Conservation (phyloP, 2,888 invertebrate genomes). For the Pterobdella sp. region DNA sequence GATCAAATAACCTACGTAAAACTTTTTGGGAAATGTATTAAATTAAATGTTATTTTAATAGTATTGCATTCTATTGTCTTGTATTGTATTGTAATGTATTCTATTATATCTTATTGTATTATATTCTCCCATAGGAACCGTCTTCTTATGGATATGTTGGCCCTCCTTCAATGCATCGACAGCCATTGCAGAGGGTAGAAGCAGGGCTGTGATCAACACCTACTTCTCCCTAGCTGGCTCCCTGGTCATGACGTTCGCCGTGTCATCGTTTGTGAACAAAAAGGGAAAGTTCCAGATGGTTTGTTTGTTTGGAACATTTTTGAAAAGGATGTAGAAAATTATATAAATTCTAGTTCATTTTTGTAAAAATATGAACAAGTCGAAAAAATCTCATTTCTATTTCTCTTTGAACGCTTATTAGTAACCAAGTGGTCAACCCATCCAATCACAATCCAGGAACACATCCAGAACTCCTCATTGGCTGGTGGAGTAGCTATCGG, state of each 20-base stretch:
- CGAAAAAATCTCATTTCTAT: too few species aligned
- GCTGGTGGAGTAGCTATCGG: constrained; percentile 92
- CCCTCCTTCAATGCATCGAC: constrained; percentile 85
- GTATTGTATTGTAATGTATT: too few species aligned
- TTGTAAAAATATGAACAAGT: too few species aligned
- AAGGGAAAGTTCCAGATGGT: constrained; percentile 49
- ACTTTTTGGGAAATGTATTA: too few species aligned
- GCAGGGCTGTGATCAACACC: constrained; percentile 84
- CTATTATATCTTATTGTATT: neutral
- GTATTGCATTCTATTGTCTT: too few species aligned
- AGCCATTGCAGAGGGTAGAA: constrained; percentile 64
- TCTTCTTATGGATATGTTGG: constrained; percentile 94
- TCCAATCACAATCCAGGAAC: constrained; percentile 24
- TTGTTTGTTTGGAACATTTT: constrained; percentile 23
- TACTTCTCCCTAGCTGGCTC: constrained; percentile 76
- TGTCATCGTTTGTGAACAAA: constrained; percentile 64
- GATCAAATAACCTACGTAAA: too few species aligned
- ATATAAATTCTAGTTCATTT: too few species aligned
- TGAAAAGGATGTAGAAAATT: too few species aligned
- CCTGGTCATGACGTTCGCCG: constrained; percentile 72
- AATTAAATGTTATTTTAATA: too few species aligned
- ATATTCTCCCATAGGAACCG: constrained; percentile 56
- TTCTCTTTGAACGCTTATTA: too few species aligned
- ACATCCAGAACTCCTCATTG: constrained; percentile 79
- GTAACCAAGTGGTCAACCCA: neutral